Conservation (phyloP, 2,113 vertebrate genomes). For the Prunella himalayana region DNA sequence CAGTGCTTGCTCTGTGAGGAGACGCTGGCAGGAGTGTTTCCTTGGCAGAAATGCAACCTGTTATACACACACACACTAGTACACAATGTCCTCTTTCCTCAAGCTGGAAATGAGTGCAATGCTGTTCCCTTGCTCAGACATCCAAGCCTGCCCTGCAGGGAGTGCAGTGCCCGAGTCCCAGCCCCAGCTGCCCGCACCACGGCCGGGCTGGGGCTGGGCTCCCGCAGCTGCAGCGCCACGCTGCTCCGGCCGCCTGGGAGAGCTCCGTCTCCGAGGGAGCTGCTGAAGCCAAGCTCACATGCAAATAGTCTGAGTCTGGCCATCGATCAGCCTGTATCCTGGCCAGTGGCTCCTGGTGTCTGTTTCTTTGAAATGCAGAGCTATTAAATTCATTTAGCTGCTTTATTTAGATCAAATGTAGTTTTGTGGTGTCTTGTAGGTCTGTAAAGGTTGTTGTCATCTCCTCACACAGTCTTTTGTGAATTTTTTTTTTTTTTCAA, state of each 20-base stretch:
- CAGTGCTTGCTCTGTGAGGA: neutral
- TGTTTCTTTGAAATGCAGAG: neutral
- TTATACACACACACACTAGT: neutral
- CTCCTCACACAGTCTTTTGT: neutral
- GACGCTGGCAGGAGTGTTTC: neutral
- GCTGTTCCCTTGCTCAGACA: neutral
- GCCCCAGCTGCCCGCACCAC: fast-evolving
- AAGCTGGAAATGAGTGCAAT: neutral
- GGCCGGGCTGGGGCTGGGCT: neutral
- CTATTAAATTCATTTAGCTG: neutral
- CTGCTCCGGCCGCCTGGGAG: neutral
- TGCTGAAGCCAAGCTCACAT: neutral
- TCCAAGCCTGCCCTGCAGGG: neutral
- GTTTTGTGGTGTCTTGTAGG: neutral
- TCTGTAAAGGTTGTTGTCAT: neutral
- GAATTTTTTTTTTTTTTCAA: neutral
- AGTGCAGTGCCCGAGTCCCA: neutral
- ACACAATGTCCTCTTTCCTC: neutral
- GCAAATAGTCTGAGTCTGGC: neutral
- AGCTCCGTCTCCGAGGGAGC: fast-evolving
- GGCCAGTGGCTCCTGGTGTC: neutral
- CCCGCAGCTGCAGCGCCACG: fast-evolving
- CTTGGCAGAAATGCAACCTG: slow-evolving; percentile 2
- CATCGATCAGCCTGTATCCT: neutral
- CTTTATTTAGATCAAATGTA: neutral